Conservation (phyloP, 2,888 invertebrate species). For the Ceraclea dissimilis region DNA sequence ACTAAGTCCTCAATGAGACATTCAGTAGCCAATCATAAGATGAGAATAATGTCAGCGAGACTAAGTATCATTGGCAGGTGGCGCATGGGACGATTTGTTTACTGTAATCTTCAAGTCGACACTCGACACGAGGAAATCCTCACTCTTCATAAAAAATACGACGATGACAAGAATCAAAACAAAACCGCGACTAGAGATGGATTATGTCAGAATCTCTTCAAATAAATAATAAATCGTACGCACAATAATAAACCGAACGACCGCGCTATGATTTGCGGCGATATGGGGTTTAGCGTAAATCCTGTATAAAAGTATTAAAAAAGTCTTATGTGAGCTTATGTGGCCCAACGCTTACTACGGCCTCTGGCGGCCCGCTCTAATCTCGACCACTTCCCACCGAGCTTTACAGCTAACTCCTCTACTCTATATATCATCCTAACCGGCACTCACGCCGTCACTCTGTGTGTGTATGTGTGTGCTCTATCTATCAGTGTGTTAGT, state of each 20-base stretch:
- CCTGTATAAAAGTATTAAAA: slow-evolving; percentile 61
- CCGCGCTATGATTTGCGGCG: slow-evolving; percentile 25
- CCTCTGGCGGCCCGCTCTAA: slow-evolving; percentile 45
- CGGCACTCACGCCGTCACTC: slow-evolving; percentile 23
- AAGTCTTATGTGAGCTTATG: slow-evolving; percentile 64
- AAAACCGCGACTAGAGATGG: slow-evolving; percentile 10
- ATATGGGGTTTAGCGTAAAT: slow-evolving; percentile 28
- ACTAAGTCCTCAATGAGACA: not conserved
- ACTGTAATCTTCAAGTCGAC: slow-evolving; percentile 18
- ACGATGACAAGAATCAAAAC: slow-evolving; percentile 18
- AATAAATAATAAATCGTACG: slow-evolving; percentile 24
- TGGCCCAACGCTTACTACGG: slow-evolving; percentile 28
- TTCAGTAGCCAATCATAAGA: slow-evolving; percentile 6
- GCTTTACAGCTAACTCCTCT: slow-evolving; percentile 67
- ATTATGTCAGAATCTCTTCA: slow-evolving; percentile 19
- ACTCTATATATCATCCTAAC: slow-evolving; percentile 66
- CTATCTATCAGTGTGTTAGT: not conserved
- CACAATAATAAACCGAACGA: slow-evolving; percentile 24
- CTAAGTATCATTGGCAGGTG: no score
- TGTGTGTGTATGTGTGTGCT: slow-evolving; percentile 2
- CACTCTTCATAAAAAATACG: slow-evolving; percentile 13
- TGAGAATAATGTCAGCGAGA: no score
- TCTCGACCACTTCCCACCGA: slow-evolving; percentile 69
- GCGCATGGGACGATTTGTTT: slow-evolving; percentile 10
- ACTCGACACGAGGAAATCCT: slow-evolving; percentile 6